Evolutionary conservation across 2,888 invertebrate species (phyloP).

Genomic region (Pachliopta kotzebuea): DNA sequence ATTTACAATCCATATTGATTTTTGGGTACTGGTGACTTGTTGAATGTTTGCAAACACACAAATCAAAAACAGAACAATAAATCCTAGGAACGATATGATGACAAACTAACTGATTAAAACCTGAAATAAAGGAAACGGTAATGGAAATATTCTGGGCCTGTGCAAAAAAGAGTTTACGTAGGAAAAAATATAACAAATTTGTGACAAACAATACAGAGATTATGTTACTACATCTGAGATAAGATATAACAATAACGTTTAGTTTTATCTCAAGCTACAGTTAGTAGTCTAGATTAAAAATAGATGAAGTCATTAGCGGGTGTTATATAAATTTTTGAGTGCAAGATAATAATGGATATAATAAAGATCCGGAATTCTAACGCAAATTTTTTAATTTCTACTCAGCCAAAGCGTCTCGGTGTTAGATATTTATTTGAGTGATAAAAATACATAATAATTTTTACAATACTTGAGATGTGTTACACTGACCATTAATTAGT

Average conservation of each 20-base stretch:
- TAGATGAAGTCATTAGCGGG: constrained; percentile 28
- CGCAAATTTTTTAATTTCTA: not conserved
- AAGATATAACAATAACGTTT: constrained; percentile 30
- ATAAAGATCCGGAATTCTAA: not conserved
- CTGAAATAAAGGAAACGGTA: no score
- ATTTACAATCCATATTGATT: constrained; percentile 58
- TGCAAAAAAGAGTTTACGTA: constrained; percentile 3
- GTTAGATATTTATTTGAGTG: no score
- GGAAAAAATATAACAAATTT: constrained; percentile 27
- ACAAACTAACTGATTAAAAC: not conserved
- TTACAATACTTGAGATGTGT: no score
- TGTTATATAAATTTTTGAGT: constrained; percentile 18
- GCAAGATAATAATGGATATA: constrained; percentile 10
- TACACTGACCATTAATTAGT: not conserved
- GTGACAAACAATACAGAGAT: constrained; percentile 26
- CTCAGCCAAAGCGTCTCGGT: no score
- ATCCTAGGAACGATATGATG: constrained; percentile 1
- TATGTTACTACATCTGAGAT: constrained; percentile 31
- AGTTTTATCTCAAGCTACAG: constrained; percentile 29
- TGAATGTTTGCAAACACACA: constrained; percentile 57
- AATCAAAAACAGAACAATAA: constrained; percentile 14
- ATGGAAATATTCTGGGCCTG: not conserved
- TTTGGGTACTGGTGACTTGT: constrained; percentile 74
- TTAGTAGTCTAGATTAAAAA: constrained; percentile 29
- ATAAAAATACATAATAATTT: no score